These are phyloP conservation scores for Orycteropus afer DNA, from an alignment of 2,113 vertebrate genomes.

Conservation along the genomic window DNA sequence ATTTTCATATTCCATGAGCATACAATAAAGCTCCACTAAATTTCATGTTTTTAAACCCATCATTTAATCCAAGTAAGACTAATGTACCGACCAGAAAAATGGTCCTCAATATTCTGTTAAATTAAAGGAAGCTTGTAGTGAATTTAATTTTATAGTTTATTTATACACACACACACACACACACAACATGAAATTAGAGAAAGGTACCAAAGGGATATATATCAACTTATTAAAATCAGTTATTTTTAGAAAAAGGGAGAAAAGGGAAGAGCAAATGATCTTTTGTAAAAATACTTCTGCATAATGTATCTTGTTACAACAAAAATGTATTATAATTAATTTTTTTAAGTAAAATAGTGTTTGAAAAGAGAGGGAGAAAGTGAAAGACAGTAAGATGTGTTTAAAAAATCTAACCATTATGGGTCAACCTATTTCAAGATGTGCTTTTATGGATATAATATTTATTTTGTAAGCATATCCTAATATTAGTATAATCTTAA, in stretches of 20 bases:
- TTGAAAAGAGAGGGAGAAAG: conserved; percentile 3
- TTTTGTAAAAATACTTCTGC: neutral
- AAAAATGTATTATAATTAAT: conserved; percentile 5
- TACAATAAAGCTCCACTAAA: neutral
- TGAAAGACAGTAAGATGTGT: neutral
- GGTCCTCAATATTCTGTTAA: neutral
- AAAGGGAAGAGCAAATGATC: neutral
- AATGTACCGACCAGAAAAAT: conserved; percentile 30
- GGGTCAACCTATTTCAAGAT: neutral
- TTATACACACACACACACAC: conserved; percentile 7
- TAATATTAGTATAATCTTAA: conserved; percentile 47
- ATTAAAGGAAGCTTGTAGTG: neutral
- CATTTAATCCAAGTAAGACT: neutral
- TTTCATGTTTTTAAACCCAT: conserved; percentile 32
- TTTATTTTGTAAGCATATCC: conserved; percentile 32
- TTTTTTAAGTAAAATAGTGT: conserved; percentile 26
- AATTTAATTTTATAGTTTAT: conserved; percentile 12
- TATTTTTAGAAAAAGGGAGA: conserved; percentile 28
- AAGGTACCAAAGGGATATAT: neutral
- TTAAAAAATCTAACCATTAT: conserved; percentile 35
- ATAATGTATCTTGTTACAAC: neutral
- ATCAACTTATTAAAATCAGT: conserved; percentile 16
- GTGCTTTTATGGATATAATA: neutral
- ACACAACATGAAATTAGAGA: conserved; percentile 22
- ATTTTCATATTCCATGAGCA: conserved; percentile 13